Percentiles rank a stretch among this genome's conserved stretches.
Conservation (phyloP, 2,113 vertebrate genomes). For the Lepus europaeus region DNA sequence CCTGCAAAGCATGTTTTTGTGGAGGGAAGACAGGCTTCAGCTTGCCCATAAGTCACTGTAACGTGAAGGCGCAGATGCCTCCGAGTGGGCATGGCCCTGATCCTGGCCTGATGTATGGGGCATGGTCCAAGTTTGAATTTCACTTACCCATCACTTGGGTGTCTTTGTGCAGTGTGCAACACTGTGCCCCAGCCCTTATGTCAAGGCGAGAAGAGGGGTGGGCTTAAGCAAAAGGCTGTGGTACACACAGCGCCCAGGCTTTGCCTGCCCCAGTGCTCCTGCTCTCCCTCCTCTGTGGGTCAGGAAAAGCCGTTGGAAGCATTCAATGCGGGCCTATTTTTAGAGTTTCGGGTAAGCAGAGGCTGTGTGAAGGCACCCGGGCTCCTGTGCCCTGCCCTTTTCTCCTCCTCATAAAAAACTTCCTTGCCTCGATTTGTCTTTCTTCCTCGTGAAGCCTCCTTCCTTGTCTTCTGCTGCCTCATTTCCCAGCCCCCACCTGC, state of each 20-base stretch:
- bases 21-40: not conserved
- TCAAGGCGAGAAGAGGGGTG: not conserved
- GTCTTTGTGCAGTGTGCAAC: not conserved
- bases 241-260: no score
- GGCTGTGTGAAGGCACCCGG: not conserved
- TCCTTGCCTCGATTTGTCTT: not conserved
- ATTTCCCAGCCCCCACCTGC: not conserved
- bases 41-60: not conserved
- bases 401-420: not conserved
- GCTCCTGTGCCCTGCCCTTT: not conserved
- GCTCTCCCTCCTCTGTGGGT: not conserved
- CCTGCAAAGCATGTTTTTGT: not conserved
- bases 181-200: no score
- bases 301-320: not conserved
- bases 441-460: not conserved
- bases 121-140: not conserved
- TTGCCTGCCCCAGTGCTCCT: not conserved
- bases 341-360: not conserved
- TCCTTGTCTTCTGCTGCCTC: not conserved
- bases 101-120: fast-evolving
- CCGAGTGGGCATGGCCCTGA: not conserved
- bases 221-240: not conserved
- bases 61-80: not conserved
- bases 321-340: not conserved
- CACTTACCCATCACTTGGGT: fast-evolving